phyloP scores from a whole-genome alignment of 2,888 invertebrate species.

The Melieria picta region DNA sequence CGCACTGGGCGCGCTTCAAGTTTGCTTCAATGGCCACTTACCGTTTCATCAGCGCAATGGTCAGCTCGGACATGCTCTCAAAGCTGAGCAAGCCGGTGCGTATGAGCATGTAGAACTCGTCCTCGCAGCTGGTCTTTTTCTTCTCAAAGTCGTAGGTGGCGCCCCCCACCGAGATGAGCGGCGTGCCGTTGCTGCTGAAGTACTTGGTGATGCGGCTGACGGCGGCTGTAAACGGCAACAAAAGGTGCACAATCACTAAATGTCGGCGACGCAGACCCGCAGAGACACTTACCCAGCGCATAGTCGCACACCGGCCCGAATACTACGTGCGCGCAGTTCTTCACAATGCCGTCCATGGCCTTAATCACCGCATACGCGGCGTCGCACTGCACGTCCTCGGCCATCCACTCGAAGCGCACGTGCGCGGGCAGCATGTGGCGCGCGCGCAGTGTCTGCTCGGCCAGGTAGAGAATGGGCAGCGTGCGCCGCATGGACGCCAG shows the following conservation, averaged over 20 bases:
- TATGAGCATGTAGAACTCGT: constrained; percentile 83
- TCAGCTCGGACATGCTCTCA: constrained; percentile 76
- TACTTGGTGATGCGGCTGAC: constrained; percentile 83
- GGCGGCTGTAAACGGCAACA: constrained; percentile 70
- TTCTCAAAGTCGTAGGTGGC: constrained; percentile 81
- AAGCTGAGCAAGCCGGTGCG: constrained; percentile 80
- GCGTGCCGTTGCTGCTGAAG: constrained; percentile 77
- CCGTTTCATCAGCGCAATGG: constrained; percentile 77
- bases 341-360: constrained; percentile 76
- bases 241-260: too few relatives aligned
- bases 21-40: constrained; percentile 63
- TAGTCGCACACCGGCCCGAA: constrained; percentile 86
- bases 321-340: constrained; percentile 79
- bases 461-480: constrained; percentile 72
- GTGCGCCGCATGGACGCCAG: constrained; percentile 72
- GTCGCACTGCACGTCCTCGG: constrained; percentile 79
- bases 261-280: neutral
- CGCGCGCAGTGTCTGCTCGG: constrained; percentile 69
- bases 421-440: constrained; percentile 70
- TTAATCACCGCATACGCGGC: constrained; percentile 77
- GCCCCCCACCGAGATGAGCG: constrained; percentile 83
- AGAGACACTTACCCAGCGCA: constrained; percentile 75
- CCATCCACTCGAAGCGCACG: constrained; percentile 71
- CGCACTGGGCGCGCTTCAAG: neutral
- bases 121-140: constrained; percentile 74